phyloP scores from a whole-genome alignment of 2,113 vertebrate species.

The Mus musculus region DNA sequence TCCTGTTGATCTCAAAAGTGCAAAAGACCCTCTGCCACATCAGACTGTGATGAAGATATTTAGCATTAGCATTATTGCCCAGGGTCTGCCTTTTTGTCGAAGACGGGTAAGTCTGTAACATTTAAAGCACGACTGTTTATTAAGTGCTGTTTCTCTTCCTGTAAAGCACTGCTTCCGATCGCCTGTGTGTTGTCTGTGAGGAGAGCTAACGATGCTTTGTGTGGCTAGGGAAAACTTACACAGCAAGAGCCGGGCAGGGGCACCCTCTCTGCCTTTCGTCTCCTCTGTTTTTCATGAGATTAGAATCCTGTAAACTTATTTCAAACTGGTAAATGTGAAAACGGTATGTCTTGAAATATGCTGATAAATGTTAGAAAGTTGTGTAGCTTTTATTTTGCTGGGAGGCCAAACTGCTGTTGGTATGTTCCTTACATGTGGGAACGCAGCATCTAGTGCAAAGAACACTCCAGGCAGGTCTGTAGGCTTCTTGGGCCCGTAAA shows the following conservation, averaged over 20 bases:
- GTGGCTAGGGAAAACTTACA: neutral
- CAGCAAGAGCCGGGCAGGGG: neutral
- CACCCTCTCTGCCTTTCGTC: neutral
- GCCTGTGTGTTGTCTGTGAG: slow-evolving; percentile 36
- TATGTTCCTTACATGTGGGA: neutral
- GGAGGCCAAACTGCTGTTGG: slow-evolving; percentile 17
- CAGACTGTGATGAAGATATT: slow-evolving; percentile 98
- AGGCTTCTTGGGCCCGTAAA: slow-evolving; percentile 47
- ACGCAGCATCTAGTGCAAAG: neutral
- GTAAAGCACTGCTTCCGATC: slow-evolving; percentile 37
- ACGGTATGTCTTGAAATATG: slow-evolving; percentile 27
- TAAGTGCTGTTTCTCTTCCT: slow-evolving; percentile 36
- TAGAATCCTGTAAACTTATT: slow-evolving; percentile 45
- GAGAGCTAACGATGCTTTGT: neutral
- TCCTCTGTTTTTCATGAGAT: slow-evolving; percentile 53
- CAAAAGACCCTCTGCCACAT: slow-evolving; percentile 91
- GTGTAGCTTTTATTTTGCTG: slow-evolving; percentile 29
- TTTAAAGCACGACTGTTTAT: slow-evolving; percentile 69
- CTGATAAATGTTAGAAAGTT: slow-evolving; percentile 27
- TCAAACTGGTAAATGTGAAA: slow-evolving; percentile 46
- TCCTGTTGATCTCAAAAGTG: slow-evolving; percentile 90
- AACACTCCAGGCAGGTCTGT: slow-evolving; percentile 41
- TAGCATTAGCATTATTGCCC: slow-evolving; percentile 99
- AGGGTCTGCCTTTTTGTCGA: slow-evolving; percentile 96
- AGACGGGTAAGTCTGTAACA: slow-evolving; percentile 92